These are phyloP conservation scores for Agapostemon virescens DNA, from an alignment of 2,888 invertebrate genomes.

Conservation along the genomic window DNA sequence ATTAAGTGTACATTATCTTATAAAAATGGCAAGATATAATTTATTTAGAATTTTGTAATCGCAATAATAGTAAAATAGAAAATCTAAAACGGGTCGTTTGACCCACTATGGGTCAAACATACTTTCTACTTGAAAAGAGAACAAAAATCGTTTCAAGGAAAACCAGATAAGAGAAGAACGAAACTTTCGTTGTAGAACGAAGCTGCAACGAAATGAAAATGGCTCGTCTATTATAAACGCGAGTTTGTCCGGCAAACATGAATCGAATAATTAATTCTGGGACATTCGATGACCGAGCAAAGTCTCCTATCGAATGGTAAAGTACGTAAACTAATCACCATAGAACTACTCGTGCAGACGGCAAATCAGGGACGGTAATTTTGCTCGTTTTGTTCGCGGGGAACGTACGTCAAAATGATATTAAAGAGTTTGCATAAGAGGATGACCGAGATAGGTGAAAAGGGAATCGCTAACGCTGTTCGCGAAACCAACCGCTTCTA, in stretches of 20 bases:
- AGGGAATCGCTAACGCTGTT: slow-evolving; percentile 6
- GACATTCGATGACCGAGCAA: neutral
- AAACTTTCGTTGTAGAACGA: too few relatives aligned
- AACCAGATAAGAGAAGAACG: too few relatives aligned
- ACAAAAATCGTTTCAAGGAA: too few relatives aligned
- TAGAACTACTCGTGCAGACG: neutral
- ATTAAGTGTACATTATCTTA: too few relatives aligned
- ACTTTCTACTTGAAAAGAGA: too few relatives aligned
- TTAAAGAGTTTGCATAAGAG: slow-evolving; percentile 26
- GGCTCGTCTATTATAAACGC: neutral
- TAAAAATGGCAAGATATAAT: too few relatives aligned
- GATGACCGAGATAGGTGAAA: slow-evolving; percentile 8
- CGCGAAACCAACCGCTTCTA: neutral
- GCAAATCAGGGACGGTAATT: slow-evolving; percentile 13
- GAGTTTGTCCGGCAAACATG: neutral
- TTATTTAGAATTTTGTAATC: too few relatives aligned
- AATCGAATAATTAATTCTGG: neutral
- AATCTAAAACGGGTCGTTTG: too few relatives aligned
- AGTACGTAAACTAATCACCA: neutral
- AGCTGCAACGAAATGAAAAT: too few relatives aligned
- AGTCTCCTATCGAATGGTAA: neutral
- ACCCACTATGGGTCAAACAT: too few relatives aligned
- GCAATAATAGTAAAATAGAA: too few relatives aligned
- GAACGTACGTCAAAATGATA: neutral
- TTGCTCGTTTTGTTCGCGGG: neutral